Conservation (phyloP, 2,113 vertebrate species). For the Gambusia holbrooki region DNA sequence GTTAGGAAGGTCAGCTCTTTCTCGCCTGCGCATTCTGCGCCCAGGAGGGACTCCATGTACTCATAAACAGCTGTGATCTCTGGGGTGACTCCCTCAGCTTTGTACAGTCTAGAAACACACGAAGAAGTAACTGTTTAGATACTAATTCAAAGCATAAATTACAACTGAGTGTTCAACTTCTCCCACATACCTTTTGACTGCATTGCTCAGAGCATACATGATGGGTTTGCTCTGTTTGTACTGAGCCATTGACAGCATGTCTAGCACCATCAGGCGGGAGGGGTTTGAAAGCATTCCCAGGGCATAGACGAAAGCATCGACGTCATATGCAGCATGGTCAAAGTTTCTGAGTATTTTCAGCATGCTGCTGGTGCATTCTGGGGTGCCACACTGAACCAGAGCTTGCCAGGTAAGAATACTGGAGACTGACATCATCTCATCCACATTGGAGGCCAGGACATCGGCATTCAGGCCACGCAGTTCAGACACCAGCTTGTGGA, state of each 20-base stretch:
- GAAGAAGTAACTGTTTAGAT: constrained; percentile 5
- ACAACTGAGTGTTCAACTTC: background rate
- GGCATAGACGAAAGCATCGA: constrained; percentile 84
- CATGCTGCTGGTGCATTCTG: constrained; percentile 86
- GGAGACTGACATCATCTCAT: constrained; percentile 80
- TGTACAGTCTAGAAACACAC: constrained; percentile 77
- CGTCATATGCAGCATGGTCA: constrained; percentile 62
- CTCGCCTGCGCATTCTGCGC: constrained; percentile 83
- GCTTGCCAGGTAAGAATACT: constrained; percentile 82
- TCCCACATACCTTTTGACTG: constrained; percentile 84
- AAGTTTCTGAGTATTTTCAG: constrained; percentile 82
- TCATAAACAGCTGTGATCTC: constrained; percentile 83
- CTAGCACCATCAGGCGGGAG: constrained; percentile 77
- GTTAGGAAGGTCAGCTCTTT: constrained; percentile 87
- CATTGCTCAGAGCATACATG: constrained; percentile 87
- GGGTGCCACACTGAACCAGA: constrained; percentile 89
- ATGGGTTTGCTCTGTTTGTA: constrained; percentile 86
- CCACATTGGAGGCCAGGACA: constrained; percentile 68
- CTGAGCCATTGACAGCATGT: constrained; percentile 86
- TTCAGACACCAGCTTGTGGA: constrained; percentile 85
- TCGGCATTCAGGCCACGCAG: constrained; percentile 80
- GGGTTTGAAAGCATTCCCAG: constrained; percentile 84
- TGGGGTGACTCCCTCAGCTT: constrained; percentile 70
- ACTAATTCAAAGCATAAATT: constrained; percentile 2
- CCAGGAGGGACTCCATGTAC: constrained; percentile 84